phyloP scores from a whole-genome alignment of 2,113 vertebrate genomes.

The Micromys minutus region DNA sequence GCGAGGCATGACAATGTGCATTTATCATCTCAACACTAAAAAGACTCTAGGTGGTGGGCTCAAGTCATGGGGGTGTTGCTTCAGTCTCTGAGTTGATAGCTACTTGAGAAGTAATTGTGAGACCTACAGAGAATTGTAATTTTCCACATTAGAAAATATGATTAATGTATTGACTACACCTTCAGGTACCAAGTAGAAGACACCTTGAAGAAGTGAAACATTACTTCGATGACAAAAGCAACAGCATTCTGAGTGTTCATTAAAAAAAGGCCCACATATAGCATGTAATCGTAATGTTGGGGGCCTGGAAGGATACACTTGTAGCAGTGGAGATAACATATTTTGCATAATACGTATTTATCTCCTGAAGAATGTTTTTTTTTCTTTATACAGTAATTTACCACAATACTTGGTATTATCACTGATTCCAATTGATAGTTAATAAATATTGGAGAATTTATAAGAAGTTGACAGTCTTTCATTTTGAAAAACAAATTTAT shows the following conservation, averaged over 20 bases:
- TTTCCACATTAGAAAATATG: not conserved
- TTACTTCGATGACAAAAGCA: not conserved
- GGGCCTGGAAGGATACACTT: not conserved
- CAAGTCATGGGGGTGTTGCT: not conserved
- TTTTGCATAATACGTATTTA: not conserved
- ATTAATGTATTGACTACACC: not conserved
- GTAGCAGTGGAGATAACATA: not conserved
- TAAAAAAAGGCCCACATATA: accelerated
- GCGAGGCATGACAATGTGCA: too few relatives aligned
- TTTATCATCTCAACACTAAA: not conserved
- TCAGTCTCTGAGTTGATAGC: not conserved
- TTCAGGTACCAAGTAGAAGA: not conserved
- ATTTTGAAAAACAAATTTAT: slow-evolving; percentile 17
- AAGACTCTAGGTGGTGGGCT: not conserved
- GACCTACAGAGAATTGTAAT: not conserved
- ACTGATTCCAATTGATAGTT: slow-evolving; percentile 13
- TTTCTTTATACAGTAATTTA: not conserved
- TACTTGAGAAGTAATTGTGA: not conserved
- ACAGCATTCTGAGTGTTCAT: not conserved
- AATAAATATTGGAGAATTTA: slow-evolving; percentile 34
- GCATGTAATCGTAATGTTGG: not conserved
- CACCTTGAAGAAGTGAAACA: not conserved
- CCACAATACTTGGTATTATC: not conserved
- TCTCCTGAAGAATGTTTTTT: not conserved
- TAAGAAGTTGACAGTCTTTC: not conserved